phyloP scores from a whole-genome alignment of 2,888 invertebrate genomes.

The Boloria selene region DNA sequence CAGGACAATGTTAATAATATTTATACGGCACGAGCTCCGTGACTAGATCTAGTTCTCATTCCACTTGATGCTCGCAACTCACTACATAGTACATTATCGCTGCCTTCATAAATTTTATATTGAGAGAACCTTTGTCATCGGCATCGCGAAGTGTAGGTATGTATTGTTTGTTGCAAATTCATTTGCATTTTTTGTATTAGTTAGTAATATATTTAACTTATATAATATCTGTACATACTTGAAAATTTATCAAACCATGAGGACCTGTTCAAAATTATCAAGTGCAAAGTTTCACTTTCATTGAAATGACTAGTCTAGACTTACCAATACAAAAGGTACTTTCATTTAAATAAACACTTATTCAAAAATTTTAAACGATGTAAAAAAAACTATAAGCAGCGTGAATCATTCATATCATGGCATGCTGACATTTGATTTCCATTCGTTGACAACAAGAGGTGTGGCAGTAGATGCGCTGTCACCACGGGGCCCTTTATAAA shows the following conservation, averaged over 20 bases:
- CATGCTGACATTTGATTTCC: slow-evolving; percentile 46
- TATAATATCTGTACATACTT: neutral
- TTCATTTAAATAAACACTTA: slow-evolving; percentile 41
- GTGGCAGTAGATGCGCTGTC: slow-evolving; percentile 35
- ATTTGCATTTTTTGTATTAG: neutral
- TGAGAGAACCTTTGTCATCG: slow-evolving; percentile 34
- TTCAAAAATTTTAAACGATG: slow-evolving; percentile 45
- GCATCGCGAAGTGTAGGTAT: slow-evolving; percentile 25
- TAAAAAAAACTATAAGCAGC: slow-evolving; percentile 43
- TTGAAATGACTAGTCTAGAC: slow-evolving; percentile 41
- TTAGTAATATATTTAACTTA: neutral
- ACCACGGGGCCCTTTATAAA: slow-evolving; percentile 15
- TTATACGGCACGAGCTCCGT: slow-evolving; percentile 58
- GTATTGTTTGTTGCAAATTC: neutral
- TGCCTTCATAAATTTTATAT: slow-evolving; percentile 36
- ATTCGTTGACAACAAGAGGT: slow-evolving; percentile 39
- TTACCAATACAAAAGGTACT: slow-evolving; percentile 39
- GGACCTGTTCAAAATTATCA: slow-evolving; percentile 2
- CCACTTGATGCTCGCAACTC: slow-evolving; percentile 40
- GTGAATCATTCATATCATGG: slow-evolving; percentile 42
- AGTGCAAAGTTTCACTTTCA: slow-evolving; percentile 35
- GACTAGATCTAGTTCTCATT: slow-evolving; percentile 56
- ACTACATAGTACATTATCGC: slow-evolving; percentile 19
- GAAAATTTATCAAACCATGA: neutral
- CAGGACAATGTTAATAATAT: slow-evolving; percentile 69